These are phyloP conservation scores for Apoda limacodes DNA, from an alignment of 2,888 invertebrate genomes.

Conservation along the genomic window DNA sequence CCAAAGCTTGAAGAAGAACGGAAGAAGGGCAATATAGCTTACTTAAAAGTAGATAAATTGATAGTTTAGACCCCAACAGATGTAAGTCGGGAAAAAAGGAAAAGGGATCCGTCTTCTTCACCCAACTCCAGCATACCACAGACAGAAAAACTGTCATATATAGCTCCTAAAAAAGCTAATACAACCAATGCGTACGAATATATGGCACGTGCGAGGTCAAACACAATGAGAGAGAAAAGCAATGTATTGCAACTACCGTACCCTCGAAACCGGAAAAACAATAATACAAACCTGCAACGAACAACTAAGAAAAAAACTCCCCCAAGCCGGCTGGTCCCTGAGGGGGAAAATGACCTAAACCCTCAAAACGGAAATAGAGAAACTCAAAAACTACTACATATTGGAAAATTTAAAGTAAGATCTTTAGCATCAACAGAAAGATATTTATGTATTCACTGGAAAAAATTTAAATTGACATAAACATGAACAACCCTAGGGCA, in stretches of 20 bases:
- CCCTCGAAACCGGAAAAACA: background rate
- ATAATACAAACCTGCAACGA: too few relatives aligned
- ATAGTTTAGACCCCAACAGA: slow-evolving; percentile 1
- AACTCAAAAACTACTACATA: too few relatives aligned
- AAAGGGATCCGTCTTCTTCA: slow-evolving; percentile 1
- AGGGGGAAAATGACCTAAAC: too few relatives aligned
- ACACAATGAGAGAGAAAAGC: too few relatives aligned
- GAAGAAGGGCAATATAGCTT: slow-evolving; percentile 4
- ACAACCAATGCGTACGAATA: background rate
- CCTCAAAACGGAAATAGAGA: too few relatives aligned
- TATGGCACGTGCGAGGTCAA: too few relatives aligned
- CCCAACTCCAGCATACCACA: background rate
- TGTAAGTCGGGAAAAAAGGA: slow-evolving; percentile 1
- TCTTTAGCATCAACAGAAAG: too few relatives aligned
- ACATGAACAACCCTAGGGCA: too few relatives aligned
- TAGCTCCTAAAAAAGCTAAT: slow-evolving; percentile 2
- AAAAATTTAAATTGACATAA: too few relatives aligned
- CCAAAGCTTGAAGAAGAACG: slow-evolving; percentile 2
- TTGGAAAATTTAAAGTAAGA: too few relatives aligned
- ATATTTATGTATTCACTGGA: too few relatives aligned
- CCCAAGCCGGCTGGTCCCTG: slow-evolving; percentile 5
- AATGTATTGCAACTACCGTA: too few relatives aligned
- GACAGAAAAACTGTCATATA: slow-evolving; percentile 2
- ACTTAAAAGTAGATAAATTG: slow-evolving; percentile 1
- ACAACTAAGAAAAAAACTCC: background rate